Evolutionary conservation across 1,140 invertebrate genomes (phyloP).

Genomic region (Yoshiicerus persimilis): DNA sequence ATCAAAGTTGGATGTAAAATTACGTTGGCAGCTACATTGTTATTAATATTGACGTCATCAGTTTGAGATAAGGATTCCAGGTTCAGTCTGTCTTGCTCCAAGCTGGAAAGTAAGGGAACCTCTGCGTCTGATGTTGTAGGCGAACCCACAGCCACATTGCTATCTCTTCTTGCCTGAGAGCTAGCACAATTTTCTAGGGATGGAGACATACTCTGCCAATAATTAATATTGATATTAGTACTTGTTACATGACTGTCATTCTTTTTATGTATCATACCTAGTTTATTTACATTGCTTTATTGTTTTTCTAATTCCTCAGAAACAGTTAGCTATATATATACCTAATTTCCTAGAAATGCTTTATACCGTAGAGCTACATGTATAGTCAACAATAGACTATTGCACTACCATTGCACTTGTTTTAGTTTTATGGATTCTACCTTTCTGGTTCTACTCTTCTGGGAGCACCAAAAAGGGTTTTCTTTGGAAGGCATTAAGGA

Average conservation of each 20-base stretch:
- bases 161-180: background rate
- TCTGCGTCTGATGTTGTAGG: background rate
- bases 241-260: too few relatives aligned
- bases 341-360: background rate
- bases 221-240: too few relatives aligned
- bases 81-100: background rate
- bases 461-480: too few relatives aligned
- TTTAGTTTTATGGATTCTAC: too few relatives aligned
- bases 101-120: background rate
- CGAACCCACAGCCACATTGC: background rate
- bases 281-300: background rate
- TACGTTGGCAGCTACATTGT: background rate
- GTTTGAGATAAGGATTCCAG: background rate
- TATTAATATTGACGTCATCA: too few relatives aligned
- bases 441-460: too few relatives aligned
- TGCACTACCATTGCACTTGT: too few relatives aligned
- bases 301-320: background rate
- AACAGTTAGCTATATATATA: too few relatives aligned
- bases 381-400: too few relatives aligned
- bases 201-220: background rate
- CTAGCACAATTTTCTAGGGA: background rate
- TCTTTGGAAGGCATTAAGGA: too few relatives aligned
- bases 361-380: background rate
- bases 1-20: constrained; percentile 18
- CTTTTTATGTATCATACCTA: too few relatives aligned